Conservation (phyloP, 1,140 invertebrate genomes). For the Leptestheria dahalacensis region DNA sequence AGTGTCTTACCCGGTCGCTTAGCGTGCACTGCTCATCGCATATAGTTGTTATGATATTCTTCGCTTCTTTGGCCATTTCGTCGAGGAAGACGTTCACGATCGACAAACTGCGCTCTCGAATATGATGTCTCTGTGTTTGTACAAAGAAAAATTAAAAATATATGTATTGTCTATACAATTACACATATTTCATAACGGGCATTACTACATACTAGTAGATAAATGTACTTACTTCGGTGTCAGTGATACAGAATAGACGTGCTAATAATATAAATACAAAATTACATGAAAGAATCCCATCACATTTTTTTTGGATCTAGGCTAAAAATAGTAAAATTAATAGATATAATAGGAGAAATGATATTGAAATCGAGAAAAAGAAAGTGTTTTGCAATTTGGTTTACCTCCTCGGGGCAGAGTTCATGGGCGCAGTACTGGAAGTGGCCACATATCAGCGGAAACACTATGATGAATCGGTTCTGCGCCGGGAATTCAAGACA, state of each 20-base stretch:
- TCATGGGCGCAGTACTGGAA: slow-evolving; percentile 97
- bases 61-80: slow-evolving; percentile 97
- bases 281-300: too few species aligned
- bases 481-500: slow-evolving; percentile 95
- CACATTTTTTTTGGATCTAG: too few species aligned
- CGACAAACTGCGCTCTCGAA: slow-evolving; percentile 83
- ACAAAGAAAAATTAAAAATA: slow-evolving; percentile 18
- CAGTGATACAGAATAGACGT: too few species aligned
- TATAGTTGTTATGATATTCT: slow-evolving; percentile 95
- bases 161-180: too few species aligned
- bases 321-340: slow-evolving; percentile 12
- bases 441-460: slow-evolving; percentile 92
- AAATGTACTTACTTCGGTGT: too few species aligned
- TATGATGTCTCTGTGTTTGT: slow-evolving; percentile 77
- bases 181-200: too few species aligned
- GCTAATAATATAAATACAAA: too few species aligned
- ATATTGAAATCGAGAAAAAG: slow-evolving; percentile 1
- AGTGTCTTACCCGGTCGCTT: slow-evolving; percentile 65
- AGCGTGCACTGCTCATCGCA: slow-evolving; percentile 93
- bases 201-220: too few species aligned
- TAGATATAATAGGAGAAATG: slow-evolving; percentile 5
- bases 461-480: slow-evolving; percentile 92
- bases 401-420: slow-evolving; percentile 88
- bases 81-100: slow-evolving; percentile 95
- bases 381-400: too few species aligned